Percentiles rank a stretch among this genome's conserved stretches.
These are phyloP conservation scores for Diacarnus erythraeanus DNA, from an alignment of 37 sponge, comb jelly and placozoan genomes.

Conservation along the genomic window DNA sequence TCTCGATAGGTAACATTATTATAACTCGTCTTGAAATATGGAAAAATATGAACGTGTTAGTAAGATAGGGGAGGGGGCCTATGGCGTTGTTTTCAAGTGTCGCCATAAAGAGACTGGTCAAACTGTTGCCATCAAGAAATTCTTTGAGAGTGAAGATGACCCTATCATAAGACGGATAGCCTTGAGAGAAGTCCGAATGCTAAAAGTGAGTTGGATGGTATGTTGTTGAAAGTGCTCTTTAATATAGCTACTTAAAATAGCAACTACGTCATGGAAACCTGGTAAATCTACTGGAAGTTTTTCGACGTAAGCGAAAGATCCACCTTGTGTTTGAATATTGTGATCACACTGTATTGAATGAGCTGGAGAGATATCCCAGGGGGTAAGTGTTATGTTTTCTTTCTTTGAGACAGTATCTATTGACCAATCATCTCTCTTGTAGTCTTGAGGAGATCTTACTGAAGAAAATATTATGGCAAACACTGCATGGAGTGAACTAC, in stretches of 20 bases:
- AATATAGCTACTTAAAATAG: constrained; percentile 15
- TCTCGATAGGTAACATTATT: too few species aligned
- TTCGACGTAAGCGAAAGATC: constrained; percentile 82
- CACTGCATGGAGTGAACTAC: constrained; percentile 83
- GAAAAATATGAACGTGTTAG: constrained; percentile 93
- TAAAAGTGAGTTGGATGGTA: constrained; percentile 49
- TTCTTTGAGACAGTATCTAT: not conserved
- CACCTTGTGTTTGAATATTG: constrained; percentile 99
- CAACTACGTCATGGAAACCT: constrained; percentile 95
- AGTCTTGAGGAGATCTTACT: constrained; percentile 71
- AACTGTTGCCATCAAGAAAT: constrained; percentile 97
- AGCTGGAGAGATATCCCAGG: constrained; percentile 86
- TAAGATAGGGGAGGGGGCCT: constrained; percentile 98
- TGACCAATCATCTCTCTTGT: not conserved
- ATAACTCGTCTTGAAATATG: constrained; percentile 75
- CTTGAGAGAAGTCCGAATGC: constrained; percentile 90
- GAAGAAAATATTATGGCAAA: constrained; percentile 90
- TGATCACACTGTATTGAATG: constrained; percentile 96
- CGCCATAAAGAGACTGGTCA: constrained; percentile 85
- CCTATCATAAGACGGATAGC: constrained; percentile 93
- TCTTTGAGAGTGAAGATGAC: constrained; percentile 98
- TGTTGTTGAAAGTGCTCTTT: not conserved
- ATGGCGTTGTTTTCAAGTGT: constrained; percentile 98
- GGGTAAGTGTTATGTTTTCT: constrained; percentile 53
- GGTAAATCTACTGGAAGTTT: constrained; percentile 97